Evolutionary conservation across 2,888 invertebrate species (phyloP).

Genomic region (Athetis lepigone): DNA sequence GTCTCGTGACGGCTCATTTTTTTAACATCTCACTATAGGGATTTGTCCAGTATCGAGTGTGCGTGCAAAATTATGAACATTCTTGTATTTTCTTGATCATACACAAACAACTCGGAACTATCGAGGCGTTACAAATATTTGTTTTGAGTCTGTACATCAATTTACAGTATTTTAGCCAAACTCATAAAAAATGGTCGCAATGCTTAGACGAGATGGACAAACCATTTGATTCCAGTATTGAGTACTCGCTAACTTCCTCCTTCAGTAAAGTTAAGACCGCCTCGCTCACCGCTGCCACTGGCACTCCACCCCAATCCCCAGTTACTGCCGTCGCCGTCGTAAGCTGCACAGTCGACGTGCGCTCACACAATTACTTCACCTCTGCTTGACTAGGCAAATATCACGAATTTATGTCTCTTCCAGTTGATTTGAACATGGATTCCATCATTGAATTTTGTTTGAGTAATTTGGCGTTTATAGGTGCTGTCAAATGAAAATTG

Average conservation of each 20-base stretch:
- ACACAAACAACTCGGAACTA: no score
- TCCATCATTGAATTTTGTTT: conserved; percentile 10
- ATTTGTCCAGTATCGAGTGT: no score
- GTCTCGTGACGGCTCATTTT: no score
- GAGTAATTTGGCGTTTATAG: neutral
- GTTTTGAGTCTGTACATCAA: no score
- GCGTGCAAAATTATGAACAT: no score
- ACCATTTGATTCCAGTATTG: neutral
- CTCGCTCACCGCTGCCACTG: conserved; percentile 10
- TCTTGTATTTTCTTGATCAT: no score
- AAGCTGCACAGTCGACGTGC: conserved; percentile 33
- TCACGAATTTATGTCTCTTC: conserved; percentile 33
- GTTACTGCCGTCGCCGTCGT: conserved; percentile 15
- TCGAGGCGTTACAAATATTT: no score
- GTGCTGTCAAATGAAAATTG: neutral
- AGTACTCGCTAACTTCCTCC: neutral
- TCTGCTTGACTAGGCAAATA: conserved; percentile 33
- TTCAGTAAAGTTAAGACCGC: neutral
- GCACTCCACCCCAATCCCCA: neutral
- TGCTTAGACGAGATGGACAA: no score
- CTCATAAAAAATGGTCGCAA: no score
- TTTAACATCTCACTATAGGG: no score
- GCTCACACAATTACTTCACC: conserved; percentile 46
- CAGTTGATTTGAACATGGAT: conserved; percentile 16
- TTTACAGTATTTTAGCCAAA: no score